A percentile compares a stretch with the other conserved stretches of the same genome.
Evolutionary conservation across 2,888 invertebrate species (phyloP).

Genomic region (Vannuccia rotundouncinata): DNA sequence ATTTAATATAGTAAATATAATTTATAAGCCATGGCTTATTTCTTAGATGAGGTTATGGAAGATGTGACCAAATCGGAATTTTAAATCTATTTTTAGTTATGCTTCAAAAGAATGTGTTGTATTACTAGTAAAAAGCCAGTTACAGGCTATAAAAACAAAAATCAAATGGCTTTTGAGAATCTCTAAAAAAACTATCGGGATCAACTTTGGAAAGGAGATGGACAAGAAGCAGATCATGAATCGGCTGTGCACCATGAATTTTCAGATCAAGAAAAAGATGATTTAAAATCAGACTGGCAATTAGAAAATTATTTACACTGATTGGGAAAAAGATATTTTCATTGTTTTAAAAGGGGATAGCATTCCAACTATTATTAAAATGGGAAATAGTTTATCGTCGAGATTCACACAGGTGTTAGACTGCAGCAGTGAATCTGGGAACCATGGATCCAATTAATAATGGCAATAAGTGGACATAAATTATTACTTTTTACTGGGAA

Average conservation of each 20-base stretch:
- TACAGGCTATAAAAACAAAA: no score
- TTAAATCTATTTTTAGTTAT: no score
- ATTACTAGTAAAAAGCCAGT: no score
- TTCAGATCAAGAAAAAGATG: neutral
- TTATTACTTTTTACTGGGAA: no score
- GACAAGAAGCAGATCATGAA: slow-evolving; percentile 2
- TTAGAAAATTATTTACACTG: neutral
- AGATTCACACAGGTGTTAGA: neutral
- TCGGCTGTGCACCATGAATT: neutral
- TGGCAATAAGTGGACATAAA: no score
- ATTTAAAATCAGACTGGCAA: neutral
- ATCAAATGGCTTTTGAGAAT: neutral
- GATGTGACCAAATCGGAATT: no score
- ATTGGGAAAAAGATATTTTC: neutral
- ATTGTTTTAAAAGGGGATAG: neutral
- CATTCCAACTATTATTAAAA: slow-evolving; percentile 13
- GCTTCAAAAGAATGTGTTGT: no score
- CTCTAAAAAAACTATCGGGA: neutral
- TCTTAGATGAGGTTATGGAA: no score
- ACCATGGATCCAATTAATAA: neutral
- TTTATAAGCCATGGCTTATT: no score
- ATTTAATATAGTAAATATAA: no score
- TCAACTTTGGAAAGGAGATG: slow-evolving; percentile 15
- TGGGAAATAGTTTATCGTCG: neutral
- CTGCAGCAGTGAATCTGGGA: neutral